These are phyloP conservation scores for Ephialtes manifestator DNA, from an alignment of 2,888 invertebrate genomes.

Conservation along the genomic window DNA sequence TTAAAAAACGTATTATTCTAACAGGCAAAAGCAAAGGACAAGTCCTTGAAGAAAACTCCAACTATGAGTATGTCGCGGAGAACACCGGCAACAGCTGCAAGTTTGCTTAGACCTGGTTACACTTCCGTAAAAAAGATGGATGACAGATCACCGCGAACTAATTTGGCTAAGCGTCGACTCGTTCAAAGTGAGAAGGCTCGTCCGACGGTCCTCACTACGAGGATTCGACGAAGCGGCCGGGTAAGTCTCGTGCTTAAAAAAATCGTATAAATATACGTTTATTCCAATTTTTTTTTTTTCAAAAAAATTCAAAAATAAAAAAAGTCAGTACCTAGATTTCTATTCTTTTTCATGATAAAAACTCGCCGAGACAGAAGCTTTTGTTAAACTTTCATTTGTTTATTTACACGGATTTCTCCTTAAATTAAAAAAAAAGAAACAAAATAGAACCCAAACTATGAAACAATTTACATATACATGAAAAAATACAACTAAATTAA, in stretches of 20 bases:
- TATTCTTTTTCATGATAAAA: no score
- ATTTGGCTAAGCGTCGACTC: conserved; percentile 74
- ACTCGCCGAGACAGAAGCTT: no score
- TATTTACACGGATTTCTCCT: no score
- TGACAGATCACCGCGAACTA: conserved; percentile 77
- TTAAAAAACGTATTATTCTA: conserved; percentile 86
- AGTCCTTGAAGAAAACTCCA: conserved; percentile 79
- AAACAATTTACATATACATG: no score
- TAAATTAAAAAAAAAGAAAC: no score
- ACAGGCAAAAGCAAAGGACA: conserved; percentile 87
- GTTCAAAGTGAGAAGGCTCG: conserved; percentile 74
- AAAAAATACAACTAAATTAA: no score
- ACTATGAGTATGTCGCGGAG: conserved; percentile 79
- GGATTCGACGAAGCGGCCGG: conserved; percentile 75
- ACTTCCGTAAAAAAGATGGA: conserved; percentile 76
- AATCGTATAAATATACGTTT: neutral
- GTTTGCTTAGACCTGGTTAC: conserved; percentile 75
- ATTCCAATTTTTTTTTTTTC: no score
- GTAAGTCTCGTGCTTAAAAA: conserved; percentile 58
- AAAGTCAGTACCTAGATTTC: no score
- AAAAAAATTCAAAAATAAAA: no score
- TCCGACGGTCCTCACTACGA: conserved; percentile 70
- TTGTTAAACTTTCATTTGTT: no score
- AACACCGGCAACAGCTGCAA: conserved; percentile 74
- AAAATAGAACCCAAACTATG: no score